Percentiles rank a stretch among this genome's conserved stretches.
Evolutionary conservation across 2,113 vertebrate genomes (phyloP).

Genomic region (Psephotus haematonotus): DNA sequence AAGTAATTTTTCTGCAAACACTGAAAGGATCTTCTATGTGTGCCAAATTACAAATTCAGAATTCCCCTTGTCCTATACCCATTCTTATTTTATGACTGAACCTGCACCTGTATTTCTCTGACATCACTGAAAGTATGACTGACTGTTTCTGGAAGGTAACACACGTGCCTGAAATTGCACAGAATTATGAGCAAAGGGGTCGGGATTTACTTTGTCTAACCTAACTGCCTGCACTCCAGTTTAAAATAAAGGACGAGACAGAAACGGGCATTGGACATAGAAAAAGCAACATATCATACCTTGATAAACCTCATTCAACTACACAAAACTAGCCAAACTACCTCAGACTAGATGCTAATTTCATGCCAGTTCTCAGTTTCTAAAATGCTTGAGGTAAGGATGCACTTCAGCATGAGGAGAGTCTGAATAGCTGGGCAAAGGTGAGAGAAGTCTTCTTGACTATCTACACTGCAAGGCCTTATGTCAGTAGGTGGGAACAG

Average conservation of each 20-base stretch:
- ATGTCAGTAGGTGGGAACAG: background rate
- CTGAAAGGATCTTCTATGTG: background rate
- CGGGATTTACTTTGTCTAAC: background rate
- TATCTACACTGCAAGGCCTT: background rate
- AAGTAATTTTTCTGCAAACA: background rate
- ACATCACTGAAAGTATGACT: background rate
- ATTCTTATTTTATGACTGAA: background rate
- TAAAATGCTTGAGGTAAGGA: background rate
- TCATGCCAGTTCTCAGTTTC: background rate
- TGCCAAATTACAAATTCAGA: background rate
- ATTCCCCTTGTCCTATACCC: background rate
- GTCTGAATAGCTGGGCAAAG: fast-evolving
- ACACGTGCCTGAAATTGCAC: fast-evolving
- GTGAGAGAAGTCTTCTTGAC: background rate
- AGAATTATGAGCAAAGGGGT: background rate
- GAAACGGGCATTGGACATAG: too few relatives aligned
- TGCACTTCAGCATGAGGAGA: fast-evolving
- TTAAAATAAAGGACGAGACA: background rate
- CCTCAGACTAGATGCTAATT: background rate
- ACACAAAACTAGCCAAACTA: background rate
- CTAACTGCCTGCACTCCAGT: background rate
- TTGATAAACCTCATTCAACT: background rate
- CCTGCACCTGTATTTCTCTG: background rate
- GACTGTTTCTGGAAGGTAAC: background rate
- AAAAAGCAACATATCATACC: background rate